phyloP scores from a whole-genome alignment of 2,113 vertebrate species.

The Uria lomvia region DNA sequence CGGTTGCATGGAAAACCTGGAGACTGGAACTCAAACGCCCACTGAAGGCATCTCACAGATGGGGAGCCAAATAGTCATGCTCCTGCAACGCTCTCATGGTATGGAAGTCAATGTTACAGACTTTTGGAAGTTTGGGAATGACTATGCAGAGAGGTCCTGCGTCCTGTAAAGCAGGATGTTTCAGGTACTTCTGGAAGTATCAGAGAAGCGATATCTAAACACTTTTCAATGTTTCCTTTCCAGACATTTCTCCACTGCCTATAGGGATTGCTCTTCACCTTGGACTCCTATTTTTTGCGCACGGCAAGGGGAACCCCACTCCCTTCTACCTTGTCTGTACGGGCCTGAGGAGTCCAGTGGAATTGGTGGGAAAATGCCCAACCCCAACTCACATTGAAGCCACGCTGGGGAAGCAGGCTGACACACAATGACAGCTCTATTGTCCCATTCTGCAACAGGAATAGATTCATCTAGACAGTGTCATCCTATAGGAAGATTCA shows the following conservation, averaged over 20 bases:
- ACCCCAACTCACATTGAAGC: rapidly evolving
- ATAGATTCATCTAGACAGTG: neutral
- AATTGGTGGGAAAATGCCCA: neutral
- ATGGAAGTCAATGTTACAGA: neutral
- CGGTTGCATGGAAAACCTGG: neutral
- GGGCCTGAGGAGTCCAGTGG: neutral
- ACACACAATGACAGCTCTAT: neutral
- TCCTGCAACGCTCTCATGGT: neutral
- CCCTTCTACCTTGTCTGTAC: rapidly evolving
- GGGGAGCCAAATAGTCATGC: rapidly evolving
- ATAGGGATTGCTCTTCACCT: neutral
- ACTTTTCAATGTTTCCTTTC: neutral
- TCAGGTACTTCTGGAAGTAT: neutral
- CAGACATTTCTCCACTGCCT: neutral
- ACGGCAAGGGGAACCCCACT: rapidly evolving
- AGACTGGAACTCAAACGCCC: neutral
- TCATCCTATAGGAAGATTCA: neutral
- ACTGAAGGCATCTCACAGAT: neutral
- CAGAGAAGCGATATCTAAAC: rapidly evolving
- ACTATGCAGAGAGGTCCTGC: neutral
- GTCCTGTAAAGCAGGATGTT: rapidly evolving
- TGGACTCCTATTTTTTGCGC: neutral
- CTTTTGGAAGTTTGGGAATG: neutral
- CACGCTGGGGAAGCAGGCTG: neutral
- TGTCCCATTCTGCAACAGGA: neutral